Conservation (phyloP, 2,888 invertebrate genomes). For the Drosophila lacicola region DNA sequence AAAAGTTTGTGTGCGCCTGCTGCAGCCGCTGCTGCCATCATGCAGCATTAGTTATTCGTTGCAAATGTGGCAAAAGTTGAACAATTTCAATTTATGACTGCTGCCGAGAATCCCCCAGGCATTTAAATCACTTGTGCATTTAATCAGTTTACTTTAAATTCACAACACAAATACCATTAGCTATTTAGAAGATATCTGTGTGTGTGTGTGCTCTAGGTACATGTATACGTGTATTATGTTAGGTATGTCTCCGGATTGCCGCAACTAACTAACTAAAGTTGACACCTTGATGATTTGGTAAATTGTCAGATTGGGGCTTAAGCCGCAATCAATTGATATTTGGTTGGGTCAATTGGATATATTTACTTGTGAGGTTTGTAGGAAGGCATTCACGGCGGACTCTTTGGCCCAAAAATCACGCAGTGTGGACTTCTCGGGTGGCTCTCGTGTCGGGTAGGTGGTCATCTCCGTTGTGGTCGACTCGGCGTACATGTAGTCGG, state of each 20-base stretch:
- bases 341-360: conserved; percentile 4
- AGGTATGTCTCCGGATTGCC: neutral
- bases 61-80: conserved; percentile 56
- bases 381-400: conserved; percentile 81
- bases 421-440: conserved; percentile 69
- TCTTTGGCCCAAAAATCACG: conserved; percentile 84
- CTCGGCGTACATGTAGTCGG: conserved; percentile 68
- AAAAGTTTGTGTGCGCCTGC: conserved; percentile 34
- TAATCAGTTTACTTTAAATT: conserved; percentile 71
- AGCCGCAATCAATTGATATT: conserved; percentile 11
- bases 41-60: conserved; percentile 18
- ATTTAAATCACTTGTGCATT: conserved; percentile 67
- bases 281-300: conserved; percentile 8
- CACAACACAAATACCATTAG: conserved; percentile 45
- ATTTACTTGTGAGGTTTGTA: conserved; percentile 76
- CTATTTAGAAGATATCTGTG: conserved; percentile 8
- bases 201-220: neutral
- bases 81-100: conserved; percentile 68
- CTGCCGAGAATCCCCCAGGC: conserved; percentile 49
- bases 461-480: conserved; percentile 80
- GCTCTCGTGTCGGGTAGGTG: conserved; percentile 65
- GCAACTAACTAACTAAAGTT: conserved; percentile 4
- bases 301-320: conserved; percentile 1
- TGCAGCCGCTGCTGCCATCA: neutral
- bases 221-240: neutral